A percentile compares a stretch with the other conserved stretches of the same genome.
These are phyloP conservation scores for Drosophila arizonae DNA, from an alignment of 1,140 invertebrate genomes.

Conservation along the genomic window DNA sequence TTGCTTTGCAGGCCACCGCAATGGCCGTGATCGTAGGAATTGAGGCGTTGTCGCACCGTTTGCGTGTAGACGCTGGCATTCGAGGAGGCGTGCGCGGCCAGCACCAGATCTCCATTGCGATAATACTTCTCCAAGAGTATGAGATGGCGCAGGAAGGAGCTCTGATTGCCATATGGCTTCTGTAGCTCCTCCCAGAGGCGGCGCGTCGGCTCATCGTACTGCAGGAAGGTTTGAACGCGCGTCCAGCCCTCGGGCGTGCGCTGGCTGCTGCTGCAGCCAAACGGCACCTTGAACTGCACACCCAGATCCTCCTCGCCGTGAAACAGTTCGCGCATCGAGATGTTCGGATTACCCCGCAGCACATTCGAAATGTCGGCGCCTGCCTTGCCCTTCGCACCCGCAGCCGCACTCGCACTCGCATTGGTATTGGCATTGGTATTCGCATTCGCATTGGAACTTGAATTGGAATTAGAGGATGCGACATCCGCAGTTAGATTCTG, in stretches of 20 bases:
- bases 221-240: conserved; percentile 89
- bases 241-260: conserved; percentile 91
- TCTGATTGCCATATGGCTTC: conserved; percentile 92
- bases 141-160: conserved; percentile 91
- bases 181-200: conserved; percentile 91
- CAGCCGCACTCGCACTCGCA: not conserved
- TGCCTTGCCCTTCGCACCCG: conserved; percentile 12
- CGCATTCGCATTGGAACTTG: not conserved
- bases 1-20: conserved; percentile 54
- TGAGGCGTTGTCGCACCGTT: conserved; percentile 89
- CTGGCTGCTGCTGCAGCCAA: conserved; percentile 75
- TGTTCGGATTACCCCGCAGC: conserved; percentile 89
- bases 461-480: not conserved
- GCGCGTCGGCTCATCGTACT: conserved; percentile 92
- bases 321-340: conserved; percentile 90
- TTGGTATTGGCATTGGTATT: not conserved
- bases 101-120: conserved; percentile 88
- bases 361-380: conserved; percentile 81
- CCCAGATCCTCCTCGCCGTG: conserved; percentile 91
- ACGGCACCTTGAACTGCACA: conserved; percentile 86
- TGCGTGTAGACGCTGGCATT: conserved; percentile 90
- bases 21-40: conserved; percentile 87
- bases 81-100: conserved; percentile 88
- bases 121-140: conserved; percentile 92
- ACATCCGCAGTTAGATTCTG: conserved; percentile 52